Conservation (phyloP, 2,797 vertebrate genomes). For the Sus cebifrons region DNA sequence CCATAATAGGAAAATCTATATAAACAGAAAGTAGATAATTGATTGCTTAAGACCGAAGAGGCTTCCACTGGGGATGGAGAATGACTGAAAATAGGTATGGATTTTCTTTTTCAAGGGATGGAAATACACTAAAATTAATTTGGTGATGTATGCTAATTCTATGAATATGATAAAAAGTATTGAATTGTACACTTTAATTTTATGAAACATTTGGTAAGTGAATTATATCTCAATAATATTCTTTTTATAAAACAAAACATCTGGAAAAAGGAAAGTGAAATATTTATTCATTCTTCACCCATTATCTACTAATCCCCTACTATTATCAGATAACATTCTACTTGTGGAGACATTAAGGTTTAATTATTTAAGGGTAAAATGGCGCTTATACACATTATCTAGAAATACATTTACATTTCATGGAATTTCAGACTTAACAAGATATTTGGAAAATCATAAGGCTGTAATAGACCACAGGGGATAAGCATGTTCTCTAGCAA, state of each 20-base stretch:
- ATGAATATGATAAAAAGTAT: background rate
- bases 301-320: background rate
- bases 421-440: constrained; percentile 30
- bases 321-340: background rate
- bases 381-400: background rate
- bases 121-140: background rate
- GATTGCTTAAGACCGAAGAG: background rate
- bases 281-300: background rate
- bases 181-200: background rate
- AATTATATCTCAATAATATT: background rate
- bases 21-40: background rate
- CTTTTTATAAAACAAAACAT: background rate
- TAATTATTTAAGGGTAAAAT: constrained; percentile 10
- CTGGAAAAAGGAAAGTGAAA: background rate
- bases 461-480: background rate
- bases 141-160: background rate
- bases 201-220: background rate
- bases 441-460: background rate
- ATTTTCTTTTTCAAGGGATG: background rate
- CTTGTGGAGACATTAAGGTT: background rate
- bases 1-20: background rate
- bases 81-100: background rate
- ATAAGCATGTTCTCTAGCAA: background rate
- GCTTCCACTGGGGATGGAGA: background rate
- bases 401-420: constrained; percentile 17